Evolutionary conservation across 2,888 invertebrate genomes (phyloP), one percentile per base, ranked within the genome.

Genomic region (Agrenia bidenticulata): DNA sequence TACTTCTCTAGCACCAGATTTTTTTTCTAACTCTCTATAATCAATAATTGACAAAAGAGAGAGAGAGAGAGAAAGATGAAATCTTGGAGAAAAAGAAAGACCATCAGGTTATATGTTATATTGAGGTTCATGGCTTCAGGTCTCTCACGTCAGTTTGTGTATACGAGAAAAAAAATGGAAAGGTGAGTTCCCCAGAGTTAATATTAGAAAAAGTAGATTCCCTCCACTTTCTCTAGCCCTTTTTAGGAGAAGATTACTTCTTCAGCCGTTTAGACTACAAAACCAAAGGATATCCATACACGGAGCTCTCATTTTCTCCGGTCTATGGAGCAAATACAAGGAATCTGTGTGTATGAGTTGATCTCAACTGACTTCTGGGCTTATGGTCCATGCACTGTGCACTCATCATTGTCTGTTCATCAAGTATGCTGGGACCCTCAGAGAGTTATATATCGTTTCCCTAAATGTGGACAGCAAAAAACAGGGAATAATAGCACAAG

Each of bases 11-110:
- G 11, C 4, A 11, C 32, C 32, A 32, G 32, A 32, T 32, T 11
- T 45, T 45, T 45, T 19, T 45, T 45, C 19, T n/a, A 45, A 45
- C 9, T 5, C 45, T 17, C 45, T 45, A 45, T 45, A 45, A 45
- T 45, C 45, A 45, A 45, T 45, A 45, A 45, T 45, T 45, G 45
- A 45, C 45, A 45, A 45, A 45, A 45, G n/a, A 5, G 45, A 45
- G 45, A 45, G 19, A 15, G 19, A 39, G 39, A 39, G 39, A 7
- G 15, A 15, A 39, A 39, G 39, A 15, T n/a, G 32, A 32, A 32
- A 32, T 32, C 32, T 32, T 32, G 11, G 32, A 32, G 11, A 32
- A 15, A n/a, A 45, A 45, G 19, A 45, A 45, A 45, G 45, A 17
- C 9, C 15, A 45, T 45, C 5, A 32, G 32, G 32, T 32, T 32